A percentile compares a stretch with the other conserved stretches of the same genome.
Conservation (phyloP, 2,113 vertebrate genomes). For the Felis catus region F.catus_Fca126_mat1.0 CM031421.1:41787501-41788000, state of each 20-base stretch:
- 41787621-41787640: too few relatives aligned
- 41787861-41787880: too few relatives aligned
- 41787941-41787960: background rate
- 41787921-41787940: background rate
- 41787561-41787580: background rate
- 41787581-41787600: background rate
- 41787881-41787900: background rate
- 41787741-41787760: background rate
- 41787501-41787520: background rate
- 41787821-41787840: background rate
- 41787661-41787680: background rate
- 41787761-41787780: background rate
- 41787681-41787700: background rate
- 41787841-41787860: background rate
- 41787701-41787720: too few relatives aligned
- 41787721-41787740: background rate
- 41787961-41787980: background rate
- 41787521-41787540: background rate
- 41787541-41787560: background rate
- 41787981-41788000: too few relatives aligned
- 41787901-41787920: background rate
- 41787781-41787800: background rate
- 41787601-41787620: background rate
- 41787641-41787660: rapidly evolving
- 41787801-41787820: background rate